These are phyloP conservation scores for Brevimyrus niger DNA, from an alignment of 2,113 vertebrate species.

Conservation along the genomic window DNA sequence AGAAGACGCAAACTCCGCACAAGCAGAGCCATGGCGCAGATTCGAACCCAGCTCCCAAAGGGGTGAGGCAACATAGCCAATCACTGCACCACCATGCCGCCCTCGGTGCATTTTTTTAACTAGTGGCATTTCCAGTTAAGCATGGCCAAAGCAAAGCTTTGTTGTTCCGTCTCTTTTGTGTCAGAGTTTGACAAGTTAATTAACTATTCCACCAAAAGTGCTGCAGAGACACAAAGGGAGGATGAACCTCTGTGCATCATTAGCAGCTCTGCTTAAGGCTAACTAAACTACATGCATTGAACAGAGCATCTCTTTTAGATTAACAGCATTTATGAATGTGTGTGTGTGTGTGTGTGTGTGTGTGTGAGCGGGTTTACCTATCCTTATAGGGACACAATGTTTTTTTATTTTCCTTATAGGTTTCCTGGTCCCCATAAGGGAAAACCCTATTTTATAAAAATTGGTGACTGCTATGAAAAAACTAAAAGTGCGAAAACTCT, in stretches of 20 bases:
- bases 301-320: background rate
- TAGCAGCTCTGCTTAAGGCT: background rate
- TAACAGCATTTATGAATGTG: no score
- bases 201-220: background rate
- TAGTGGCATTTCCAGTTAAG: conserved; percentile 13
- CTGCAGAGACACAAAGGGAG: background rate
- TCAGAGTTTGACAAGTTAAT: conserved; percentile 9
- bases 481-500: no score
- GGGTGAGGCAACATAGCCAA: background rate
- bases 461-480: no score
- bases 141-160: background rate
- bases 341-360: no score
- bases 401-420: no score
- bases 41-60: background rate
- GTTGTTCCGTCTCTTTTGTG: background rate
- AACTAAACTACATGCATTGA: background rate
- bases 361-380: no score
- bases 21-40: background rate
- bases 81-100: background rate
- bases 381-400: no score
- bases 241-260: background rate
- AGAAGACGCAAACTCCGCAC: background rate
- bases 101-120: background rate
- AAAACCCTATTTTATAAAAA: no score
- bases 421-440: no score